Base-by-base conservation (phyloP, 2,888 invertebrate species). In the Nymphalis polychloros region DNA sequence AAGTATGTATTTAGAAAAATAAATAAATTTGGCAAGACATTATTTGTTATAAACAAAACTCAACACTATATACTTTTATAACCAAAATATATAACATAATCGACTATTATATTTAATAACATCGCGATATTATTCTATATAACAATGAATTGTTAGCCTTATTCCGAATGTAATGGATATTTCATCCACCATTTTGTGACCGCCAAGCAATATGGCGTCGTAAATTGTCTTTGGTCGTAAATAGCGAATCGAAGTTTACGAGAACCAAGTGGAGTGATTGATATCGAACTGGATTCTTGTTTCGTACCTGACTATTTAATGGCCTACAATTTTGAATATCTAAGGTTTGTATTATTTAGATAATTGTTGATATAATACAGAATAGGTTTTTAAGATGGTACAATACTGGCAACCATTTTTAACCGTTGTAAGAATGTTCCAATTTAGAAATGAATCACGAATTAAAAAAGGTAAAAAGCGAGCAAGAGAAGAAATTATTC, bases 141-240 rank as follows among this genome's bases (percentile, higher is more conserved):
- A 55, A 7, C 23, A 59, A 59, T 59, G 19, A 50, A 31, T 13
- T 16, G 20, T 48, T 27, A 31, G 31, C 35, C 35, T 62, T 35
- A 31, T 16, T 50, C 49, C 49, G 20, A 52, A 53, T 47, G 27
- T 59, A 50, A 59, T 60, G 50, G 41, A 60, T 46, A 52, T 47
- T 48, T 47, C 52, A 60, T 66, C 19, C 46, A 35, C 31, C 10
- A 46, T 57, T 59, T 41, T 23, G 41, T 46, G 31, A 47, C 47
- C 62, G 23, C 49, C 20, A 63, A 70, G 69, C 80, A 84, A 81
- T 78, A 82, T 80, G 77, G 78, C 77, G 70, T 79, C 82, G 77
- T 86, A 86, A 86, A 86, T 84, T 77, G 77, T 76, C 75, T 73
- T 62, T 63, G 78, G 73, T 80, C 84, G 81, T 85, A 83, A 84